Evolutionary conservation across 2,888 invertebrate genomes (phyloP).

Genomic region (Neoaliturus tenellus): DNA sequence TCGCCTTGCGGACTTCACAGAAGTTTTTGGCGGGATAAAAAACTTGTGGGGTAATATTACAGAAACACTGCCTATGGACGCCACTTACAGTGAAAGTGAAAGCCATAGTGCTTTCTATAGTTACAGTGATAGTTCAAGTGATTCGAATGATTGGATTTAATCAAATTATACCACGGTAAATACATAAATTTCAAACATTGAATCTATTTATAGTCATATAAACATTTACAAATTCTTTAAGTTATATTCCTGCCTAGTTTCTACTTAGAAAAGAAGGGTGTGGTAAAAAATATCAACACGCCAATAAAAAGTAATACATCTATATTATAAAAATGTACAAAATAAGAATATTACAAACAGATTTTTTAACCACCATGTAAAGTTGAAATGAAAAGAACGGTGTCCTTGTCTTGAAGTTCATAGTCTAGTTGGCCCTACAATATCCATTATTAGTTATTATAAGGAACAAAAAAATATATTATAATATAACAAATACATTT

Average conservation of each 20-base stretch:
- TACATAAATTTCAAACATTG: background rate
- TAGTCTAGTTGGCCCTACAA: slow-evolving; percentile 83
- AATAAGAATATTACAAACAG: background rate
- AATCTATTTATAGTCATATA: too few species aligned
- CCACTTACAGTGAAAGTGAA: background rate
- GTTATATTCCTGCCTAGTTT: too few species aligned
- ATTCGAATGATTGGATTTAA: background rate
- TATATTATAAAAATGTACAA: slow-evolving; percentile 3
- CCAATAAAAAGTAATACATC: background rate
- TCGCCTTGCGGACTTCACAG: background rate
- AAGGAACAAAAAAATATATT: too few species aligned
- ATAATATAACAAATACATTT: too few species aligned
- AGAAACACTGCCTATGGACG: background rate
- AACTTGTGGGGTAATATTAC: slow-evolving; percentile 13
- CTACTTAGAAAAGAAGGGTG: background rate
- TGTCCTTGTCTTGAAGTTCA: slow-evolving; percentile 81
- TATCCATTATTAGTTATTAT: background rate
- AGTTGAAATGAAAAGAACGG: slow-evolving; percentile 89
- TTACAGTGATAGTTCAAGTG: background rate
- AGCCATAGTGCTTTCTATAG: background rate
- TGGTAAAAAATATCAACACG: background rate
- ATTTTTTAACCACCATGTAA: slow-evolving; percentile 84
- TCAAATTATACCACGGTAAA: background rate
- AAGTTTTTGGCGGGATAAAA: background rate
- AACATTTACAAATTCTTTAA: background rate